phyloP scores from a whole-genome alignment of 2,888 invertebrate species.

The Melinaea marsaeus region DNA sequence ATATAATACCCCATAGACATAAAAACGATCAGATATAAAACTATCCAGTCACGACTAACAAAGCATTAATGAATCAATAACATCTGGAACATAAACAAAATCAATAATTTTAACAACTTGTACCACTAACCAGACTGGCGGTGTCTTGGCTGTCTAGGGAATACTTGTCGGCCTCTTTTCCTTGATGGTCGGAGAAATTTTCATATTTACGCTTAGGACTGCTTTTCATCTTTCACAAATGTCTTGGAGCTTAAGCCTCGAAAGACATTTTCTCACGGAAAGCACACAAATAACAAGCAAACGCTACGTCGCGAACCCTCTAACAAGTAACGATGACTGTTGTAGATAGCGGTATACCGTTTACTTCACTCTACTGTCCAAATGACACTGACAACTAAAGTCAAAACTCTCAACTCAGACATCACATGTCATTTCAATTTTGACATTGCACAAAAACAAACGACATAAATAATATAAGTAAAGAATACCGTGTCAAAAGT shows the following conservation, averaged over 20 bases:
- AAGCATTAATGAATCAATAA: conserved; percentile 62
- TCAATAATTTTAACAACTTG: conserved; percentile 63
- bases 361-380: conserved; percentile 14
- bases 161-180: conserved; percentile 71
- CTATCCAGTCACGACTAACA: conserved; percentile 33
- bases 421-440: too few relatives aligned
- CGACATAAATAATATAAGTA: too few relatives aligned
- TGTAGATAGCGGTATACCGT: not conserved
- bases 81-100: conserved; percentile 67
- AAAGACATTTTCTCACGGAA: conserved; percentile 62
- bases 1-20: not conserved
- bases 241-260: conserved; percentile 58
- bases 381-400: conserved; percentile 22
- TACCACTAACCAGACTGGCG: conserved; percentile 70
- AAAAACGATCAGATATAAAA: conserved; percentile 2
- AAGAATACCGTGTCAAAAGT: too few relatives aligned
- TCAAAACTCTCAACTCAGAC: not conserved
- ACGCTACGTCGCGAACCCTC: conserved; percentile 48
- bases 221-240: conserved; percentile 73
- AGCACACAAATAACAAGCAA: conserved; percentile 51
- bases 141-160: conserved; percentile 75
- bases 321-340: conserved; percentile 36
- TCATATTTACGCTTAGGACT: conserved; percentile 75
- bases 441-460: too few relatives aligned
- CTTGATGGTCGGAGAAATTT: conserved; percentile 68